Evolutionary conservation across 2,888 invertebrate species (phyloP), one percentile per base, ranked within the genome.

Genomic region (Cacoxenus indagator): DNA sequence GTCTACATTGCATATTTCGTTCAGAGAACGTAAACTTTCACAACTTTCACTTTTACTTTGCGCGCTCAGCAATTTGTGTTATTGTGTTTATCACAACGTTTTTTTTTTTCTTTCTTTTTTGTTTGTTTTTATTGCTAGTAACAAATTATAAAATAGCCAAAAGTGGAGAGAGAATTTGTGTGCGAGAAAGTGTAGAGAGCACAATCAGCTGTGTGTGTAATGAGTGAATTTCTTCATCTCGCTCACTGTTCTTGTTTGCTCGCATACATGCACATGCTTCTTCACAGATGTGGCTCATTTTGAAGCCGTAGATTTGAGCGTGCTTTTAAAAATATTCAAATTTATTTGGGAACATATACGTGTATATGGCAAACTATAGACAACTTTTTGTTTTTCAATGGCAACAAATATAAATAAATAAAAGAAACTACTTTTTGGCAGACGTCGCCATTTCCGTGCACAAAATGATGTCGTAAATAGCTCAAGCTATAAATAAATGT

Each of bases 401-500:
- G 9, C 19, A 24, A 26, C 3, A 26, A 26, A 26, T 9, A 26
- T 54, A 9, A 22, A 54, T 24, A 54, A 22, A 4, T 55, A 11
- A 17, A 55, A 26, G 55, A 45, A 24, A 14, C 43, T 45, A 43
- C 2, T 45, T 24, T 37, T 62, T 62, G 61, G 61, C 61, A 62
- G 45, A 43, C 43, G n/a, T 24, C 45, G 45, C 45, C 27, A 24
- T 43, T 62, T 62, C 61, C 61, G 45, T 43, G 19, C 45, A 11
- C 24, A 14, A 45, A 62, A n/a, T n/a, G 8, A 37, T 62, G 43
- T 57, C 29, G 57, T 57, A 57, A 57, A 57, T 27, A 57, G 57
- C 27, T 14, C 14, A 29, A 54, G 19, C 61, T 62, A 62, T 45
- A 62, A 62, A 62, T 62, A 62, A 62, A 45, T 59, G 29, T 31